These are phyloP conservation scores for Todiramphus chloris DNA, from an alignment of 2,113 vertebrate species.

Conservation along the genomic window DNA sequence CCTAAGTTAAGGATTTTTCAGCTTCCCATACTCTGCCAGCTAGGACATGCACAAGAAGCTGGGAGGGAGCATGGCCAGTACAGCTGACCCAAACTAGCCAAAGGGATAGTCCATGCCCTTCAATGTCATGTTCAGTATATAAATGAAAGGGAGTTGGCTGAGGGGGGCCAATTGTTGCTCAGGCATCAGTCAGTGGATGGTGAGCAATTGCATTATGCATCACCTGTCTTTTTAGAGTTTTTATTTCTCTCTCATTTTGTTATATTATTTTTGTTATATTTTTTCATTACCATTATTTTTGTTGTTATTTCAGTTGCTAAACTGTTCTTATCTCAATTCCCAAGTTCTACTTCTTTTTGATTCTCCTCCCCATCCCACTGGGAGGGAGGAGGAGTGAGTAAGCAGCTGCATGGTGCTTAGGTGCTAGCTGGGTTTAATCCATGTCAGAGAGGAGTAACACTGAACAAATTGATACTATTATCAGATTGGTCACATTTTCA, in stretches of 20 bases:
- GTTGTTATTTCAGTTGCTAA: not conserved
- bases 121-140: not conserved
- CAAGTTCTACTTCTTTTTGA: not conserved
- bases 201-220: not conserved
- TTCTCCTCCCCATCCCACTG: not conserved
- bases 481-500: not conserved
- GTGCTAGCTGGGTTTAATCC: not conserved
- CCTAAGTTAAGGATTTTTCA: too few relatives aligned
- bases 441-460: not conserved
- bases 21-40: too few relatives aligned
- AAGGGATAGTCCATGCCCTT: not conserved
- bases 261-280: not conserved
- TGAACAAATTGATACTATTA: not conserved
- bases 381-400: not conserved
- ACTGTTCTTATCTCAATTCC: not conserved
- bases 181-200: not conserved
- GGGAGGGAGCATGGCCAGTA: too few relatives aligned
- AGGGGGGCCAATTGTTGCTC: not conserved
- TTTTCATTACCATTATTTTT: not conserved
- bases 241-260: not conserved
- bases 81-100: not conserved
- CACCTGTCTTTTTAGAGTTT: not conserved
- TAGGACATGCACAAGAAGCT: too few relatives aligned
- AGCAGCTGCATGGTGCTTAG: not conserved
- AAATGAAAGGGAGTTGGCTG: too few relatives aligned